Evolutionary conservation across 2,888 invertebrate genomes (phyloP).

Genomic region (Frankliniella intonsa): DNA sequence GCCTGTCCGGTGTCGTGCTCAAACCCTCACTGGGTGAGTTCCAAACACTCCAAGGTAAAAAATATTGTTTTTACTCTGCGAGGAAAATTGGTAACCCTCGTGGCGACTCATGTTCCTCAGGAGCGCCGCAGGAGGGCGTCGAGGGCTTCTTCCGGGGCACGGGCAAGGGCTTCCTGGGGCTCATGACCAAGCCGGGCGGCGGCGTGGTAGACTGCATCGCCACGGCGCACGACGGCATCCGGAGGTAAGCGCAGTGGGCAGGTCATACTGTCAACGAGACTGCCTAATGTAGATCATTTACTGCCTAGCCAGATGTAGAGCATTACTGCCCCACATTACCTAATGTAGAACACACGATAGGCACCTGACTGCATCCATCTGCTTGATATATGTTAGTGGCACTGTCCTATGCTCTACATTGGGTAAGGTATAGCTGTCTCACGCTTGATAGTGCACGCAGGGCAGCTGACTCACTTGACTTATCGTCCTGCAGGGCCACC

Average conservation of each 20-base stretch:
- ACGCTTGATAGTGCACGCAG: no score
- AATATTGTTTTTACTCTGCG: conserved; percentile 16
- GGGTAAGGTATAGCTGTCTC: no score
- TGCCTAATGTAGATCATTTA: no score
- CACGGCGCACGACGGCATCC: conserved; percentile 63
- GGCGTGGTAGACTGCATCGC: conserved; percentile 58
- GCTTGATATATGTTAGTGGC: no score
- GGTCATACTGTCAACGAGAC: not conserved
- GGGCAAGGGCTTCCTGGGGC: conserved; percentile 62
- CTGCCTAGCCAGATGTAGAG: no score
- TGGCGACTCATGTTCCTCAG: conserved; percentile 40
- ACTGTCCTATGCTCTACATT: no score
- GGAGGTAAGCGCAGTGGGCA: conserved; percentile 46
- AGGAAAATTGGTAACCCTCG: conserved; percentile 33
- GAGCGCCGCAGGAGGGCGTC: conserved; percentile 58
- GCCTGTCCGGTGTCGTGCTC: conserved; percentile 62
- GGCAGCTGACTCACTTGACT: no score
- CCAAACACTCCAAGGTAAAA: conserved; percentile 32
- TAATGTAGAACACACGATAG: no score
- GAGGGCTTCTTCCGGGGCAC: conserved; percentile 65
- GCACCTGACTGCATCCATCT: no score
- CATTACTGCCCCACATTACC: no score
- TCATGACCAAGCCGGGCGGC: conserved; percentile 57
- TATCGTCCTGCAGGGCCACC: conserved; percentile 43
- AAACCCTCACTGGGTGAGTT: conserved; percentile 61